A percentile compares a stretch with the other conserved stretches of the same genome.
These are phyloP conservation scores for Brachionus rubens DNA, from an alignment of 1,140 invertebrate genomes.

Conservation along the genomic window DNA sequence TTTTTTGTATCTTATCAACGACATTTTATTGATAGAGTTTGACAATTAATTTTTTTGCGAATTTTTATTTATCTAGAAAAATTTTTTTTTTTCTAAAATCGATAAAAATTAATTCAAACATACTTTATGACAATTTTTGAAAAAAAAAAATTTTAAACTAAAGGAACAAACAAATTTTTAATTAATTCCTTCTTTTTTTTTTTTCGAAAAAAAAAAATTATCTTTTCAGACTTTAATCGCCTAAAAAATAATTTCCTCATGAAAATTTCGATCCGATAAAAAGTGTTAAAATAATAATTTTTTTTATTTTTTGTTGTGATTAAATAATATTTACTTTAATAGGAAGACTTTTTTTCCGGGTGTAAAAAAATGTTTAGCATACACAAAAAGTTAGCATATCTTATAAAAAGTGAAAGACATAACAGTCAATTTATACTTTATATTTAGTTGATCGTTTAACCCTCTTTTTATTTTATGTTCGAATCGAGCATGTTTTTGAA, in stretches of 20 bases:
- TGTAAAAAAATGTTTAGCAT: not conserved
- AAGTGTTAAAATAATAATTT: not conserved
- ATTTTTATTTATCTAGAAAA: too few relatives aligned
- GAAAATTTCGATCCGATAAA: not conserved
- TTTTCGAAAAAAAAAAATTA: not conserved
- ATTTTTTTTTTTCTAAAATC: constrained; percentile 15
- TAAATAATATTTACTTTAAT: constrained; percentile 24
- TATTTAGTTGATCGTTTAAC: too few relatives aligned
- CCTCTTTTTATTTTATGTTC: too few relatives aligned
- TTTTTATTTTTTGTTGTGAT: constrained; percentile 1
- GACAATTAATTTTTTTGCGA: constrained; percentile 28
- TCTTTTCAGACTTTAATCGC: constrained; percentile 1
- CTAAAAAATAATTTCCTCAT: constrained; percentile 15
- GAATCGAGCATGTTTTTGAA: too few relatives aligned
- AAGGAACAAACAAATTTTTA: constrained; percentile 20
- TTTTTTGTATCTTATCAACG: too few relatives aligned
- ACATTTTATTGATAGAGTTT: too few relatives aligned
- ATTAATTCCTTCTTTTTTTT: constrained; percentile 14
- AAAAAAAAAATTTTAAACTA: not conserved
- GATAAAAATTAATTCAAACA: not conserved
- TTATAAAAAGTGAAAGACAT: too few relatives aligned
- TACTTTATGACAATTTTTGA: not conserved
- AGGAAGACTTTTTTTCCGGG: constrained; percentile 13
- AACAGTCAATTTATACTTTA: too few relatives aligned
- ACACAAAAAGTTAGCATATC: not conserved